A percentile compares a stretch with the other conserved stretches of the same genome.
These are phyloP conservation scores for Odontesthes bonariensis DNA, from an alignment of 2,113 vertebrate species.

Conservation along the genomic window DNA sequence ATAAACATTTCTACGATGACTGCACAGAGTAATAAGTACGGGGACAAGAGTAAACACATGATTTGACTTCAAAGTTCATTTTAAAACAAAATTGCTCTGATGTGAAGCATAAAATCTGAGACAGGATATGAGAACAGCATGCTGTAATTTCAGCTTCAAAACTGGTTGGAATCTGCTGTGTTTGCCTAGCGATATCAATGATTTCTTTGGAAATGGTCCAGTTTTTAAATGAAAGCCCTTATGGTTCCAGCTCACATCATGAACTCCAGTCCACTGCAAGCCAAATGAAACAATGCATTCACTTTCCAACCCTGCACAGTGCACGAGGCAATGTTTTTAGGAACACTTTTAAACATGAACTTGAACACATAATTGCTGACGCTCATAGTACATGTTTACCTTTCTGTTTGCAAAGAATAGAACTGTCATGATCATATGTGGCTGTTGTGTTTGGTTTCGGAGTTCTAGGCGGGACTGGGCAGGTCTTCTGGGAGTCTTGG, in stretches of 20 bases:
- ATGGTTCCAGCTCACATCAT: conserved; percentile 3
- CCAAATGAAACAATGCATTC: conserved; percentile 7
- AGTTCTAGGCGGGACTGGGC: too few relatives aligned
- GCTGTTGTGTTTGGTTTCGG: too few relatives aligned
- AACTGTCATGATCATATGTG: too few relatives aligned
- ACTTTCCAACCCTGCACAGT: not conserved
- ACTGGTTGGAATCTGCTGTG: not conserved
- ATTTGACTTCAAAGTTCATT: not conserved
- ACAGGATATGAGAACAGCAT: not conserved
- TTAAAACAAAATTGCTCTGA: not conserved
- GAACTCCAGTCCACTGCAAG: not conserved
- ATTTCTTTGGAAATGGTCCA: conserved; percentile 14
- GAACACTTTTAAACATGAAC: not conserved
- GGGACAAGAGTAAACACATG: not conserved
- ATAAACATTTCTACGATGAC: not conserved
- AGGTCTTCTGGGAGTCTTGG: too few relatives aligned
- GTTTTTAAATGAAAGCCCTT: not conserved
- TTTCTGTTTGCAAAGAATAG: not conserved
- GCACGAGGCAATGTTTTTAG: not conserved
- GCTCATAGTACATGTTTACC: not conserved
- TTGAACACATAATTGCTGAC: not conserved
- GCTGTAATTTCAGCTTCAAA: not conserved
- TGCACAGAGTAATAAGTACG: not conserved
- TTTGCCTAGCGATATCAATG: not conserved
- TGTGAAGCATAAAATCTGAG: conserved; percentile 1